Conservation (phyloP, 2,797 vertebrate species). For the Notamacropus eugenii region DNA sequence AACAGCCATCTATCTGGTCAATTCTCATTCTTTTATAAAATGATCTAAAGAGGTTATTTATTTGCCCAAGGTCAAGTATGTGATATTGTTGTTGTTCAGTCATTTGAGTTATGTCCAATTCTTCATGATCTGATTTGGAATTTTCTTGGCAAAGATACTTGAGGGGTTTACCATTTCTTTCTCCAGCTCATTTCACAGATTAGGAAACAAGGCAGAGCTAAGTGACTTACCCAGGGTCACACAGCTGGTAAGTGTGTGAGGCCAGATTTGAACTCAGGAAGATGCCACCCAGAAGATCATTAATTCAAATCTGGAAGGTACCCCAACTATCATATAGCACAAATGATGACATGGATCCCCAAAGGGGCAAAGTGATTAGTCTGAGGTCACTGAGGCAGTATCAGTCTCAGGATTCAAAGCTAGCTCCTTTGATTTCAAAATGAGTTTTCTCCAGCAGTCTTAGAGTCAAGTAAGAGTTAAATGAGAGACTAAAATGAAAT, state of each 20-base stretch:
- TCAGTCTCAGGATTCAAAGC: not conserved
- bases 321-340: not conserved
- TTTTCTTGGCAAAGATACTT: not conserved
- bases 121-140: not conserved
- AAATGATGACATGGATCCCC: not conserved
- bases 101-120: not conserved
- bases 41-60: not conserved
- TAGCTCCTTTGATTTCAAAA: not conserved
- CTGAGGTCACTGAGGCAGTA: not conserved
- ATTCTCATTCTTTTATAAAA: not conserved
- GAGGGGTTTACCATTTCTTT: not conserved
- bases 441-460: not conserved
- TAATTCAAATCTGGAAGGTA: not conserved
- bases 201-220: not conserved
- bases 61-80: not conserved
- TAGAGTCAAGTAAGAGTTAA: not conserved
- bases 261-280: not conserved
- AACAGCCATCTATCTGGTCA: not conserved
- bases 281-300: not conserved
- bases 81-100: not conserved
- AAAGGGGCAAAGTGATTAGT: not conserved
- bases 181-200: not conserved
- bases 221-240: not conserved
- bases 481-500: not conserved
- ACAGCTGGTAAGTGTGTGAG: not conserved